Evolutionary conservation across 2,888 invertebrate species (phyloP), one percentile per base, ranked within the genome.

Genomic region (Gandaritis pyraliata): DNA sequence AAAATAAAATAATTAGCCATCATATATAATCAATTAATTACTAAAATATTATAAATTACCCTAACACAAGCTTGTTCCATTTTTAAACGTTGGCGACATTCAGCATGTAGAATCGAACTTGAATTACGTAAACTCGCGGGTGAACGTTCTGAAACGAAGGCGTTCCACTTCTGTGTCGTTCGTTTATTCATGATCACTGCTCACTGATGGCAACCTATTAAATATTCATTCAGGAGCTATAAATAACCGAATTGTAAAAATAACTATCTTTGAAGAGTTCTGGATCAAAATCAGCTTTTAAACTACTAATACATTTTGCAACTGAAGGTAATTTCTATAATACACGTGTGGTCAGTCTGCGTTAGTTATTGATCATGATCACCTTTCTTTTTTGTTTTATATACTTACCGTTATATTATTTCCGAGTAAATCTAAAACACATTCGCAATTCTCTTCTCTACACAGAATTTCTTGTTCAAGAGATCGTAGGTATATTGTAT

Each of bases 91-190:
- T 46, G 56, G 48, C 53, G 52, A 58, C 63, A 61, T 62, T 58
- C 53, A 61, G 46, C 30, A 47, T 43, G 61, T 61, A 65, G 51
- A 66, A 58, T 66, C 69, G 66, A 68, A 70, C 66, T 69, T 70
- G 69, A 65, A 65, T 69, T 69, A 71, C 63, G 56, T 65, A 69
- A 70, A 64, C 65, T 51, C 50, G 57, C 65, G 74, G 80, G 80
- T 79, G 71, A 79, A 77, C 64, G 77, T 33, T 59, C 73, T 71
- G 69, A 67, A 72, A 71, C 69, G 56, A 52, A 70, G 72, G 65
- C 69, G 69, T 66, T 60, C 66, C 60, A 64, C 63, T 70, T 70
- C 61, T 60, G 53, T 48, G 61, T 45, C 58, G 58, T 49, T 73
- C 66, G 62, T 64, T 72, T 75, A 75, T 75, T 75, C 73, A 78